Evolutionary conservation across 2,888 invertebrate species (phyloP).

Genomic region (Ernsta delagoae): DNA sequence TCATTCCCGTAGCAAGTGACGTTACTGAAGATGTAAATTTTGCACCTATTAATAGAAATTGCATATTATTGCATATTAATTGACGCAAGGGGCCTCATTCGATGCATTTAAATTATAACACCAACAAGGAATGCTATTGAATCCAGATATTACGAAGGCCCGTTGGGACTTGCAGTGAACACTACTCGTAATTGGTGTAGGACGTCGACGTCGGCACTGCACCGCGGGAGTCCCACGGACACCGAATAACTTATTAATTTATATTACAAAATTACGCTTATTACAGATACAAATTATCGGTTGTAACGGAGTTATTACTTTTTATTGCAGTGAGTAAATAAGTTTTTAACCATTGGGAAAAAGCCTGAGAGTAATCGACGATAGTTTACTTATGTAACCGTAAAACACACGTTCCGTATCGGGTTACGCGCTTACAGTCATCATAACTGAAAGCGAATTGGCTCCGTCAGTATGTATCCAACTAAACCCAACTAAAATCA

Average conservation of each 20-base stretch:
- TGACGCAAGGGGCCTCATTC: background rate
- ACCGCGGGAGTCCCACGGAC: conserved; percentile 65
- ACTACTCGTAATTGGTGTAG: conserved; percentile 41
- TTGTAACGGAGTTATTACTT: background rate
- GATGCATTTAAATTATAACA: conserved; percentile 1
- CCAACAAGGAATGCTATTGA: background rate
- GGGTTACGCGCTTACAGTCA: no score
- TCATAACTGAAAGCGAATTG: no score
- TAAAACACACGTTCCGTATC: no score
- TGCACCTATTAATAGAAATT: background rate
- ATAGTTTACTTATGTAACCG: background rate
- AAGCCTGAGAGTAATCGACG: background rate
- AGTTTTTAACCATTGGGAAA: background rate
- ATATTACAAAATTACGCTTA: conserved; percentile 74
- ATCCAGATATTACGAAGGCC: background rate
- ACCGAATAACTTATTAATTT: conserved; percentile 80
- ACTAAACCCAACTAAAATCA: conserved; percentile 58
- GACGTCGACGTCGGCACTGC: conserved; percentile 48
- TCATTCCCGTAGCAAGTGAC: background rate
- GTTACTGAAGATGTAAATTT: background rate
- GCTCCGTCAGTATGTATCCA: background rate
- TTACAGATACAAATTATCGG: background rate
- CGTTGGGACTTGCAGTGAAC: background rate
- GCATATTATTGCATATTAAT: conserved; percentile 5
- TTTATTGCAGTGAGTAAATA: background rate